Conservation (phyloP, 2,797 vertebrate genomes). For the Champsocephalus esox region DNA sequence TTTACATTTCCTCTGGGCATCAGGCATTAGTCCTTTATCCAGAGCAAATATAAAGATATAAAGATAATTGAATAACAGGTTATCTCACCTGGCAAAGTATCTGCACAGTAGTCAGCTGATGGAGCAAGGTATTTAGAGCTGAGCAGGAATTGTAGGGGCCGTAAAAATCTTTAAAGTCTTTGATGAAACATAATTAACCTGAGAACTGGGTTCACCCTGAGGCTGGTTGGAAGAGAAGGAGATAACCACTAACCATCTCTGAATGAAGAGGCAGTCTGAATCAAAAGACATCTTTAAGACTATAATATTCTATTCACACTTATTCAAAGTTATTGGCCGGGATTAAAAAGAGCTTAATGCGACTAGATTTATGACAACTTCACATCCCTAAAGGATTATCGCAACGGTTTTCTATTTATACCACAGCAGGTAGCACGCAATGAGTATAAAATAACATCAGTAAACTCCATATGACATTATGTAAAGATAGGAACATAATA, state of each 20-base stretch:
- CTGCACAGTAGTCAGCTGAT: neutral
- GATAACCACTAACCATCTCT: conserved; percentile 30
- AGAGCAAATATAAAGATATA: neutral
- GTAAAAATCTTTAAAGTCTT: neutral
- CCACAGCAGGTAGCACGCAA: neutral
- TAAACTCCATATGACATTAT: neutral
- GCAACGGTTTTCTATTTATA: neutral
- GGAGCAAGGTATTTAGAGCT: neutral
- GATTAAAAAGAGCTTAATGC: neutral
- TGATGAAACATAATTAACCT: conserved; percentile 65
- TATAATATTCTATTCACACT: neutral
- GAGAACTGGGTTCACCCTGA: conserved; percentile 42
- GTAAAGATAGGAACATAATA: neutral
- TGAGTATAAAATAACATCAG: neutral
- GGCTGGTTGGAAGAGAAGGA: conserved; percentile 36
- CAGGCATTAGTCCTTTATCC: neutral
- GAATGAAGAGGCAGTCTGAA: conserved; percentile 3
- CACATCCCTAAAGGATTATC: neutral
- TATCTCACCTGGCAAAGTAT: neutral
- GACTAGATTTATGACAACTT: neutral
- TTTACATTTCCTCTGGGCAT: conserved; percentile 4
- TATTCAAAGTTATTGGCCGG: neutral
- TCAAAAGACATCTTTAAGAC: conserved; percentile 2
- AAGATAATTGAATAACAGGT: neutral
- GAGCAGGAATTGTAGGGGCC: neutral